Conservation (phyloP, 1,140 invertebrate genomes). For the Phocides pigmalion region DNA sequence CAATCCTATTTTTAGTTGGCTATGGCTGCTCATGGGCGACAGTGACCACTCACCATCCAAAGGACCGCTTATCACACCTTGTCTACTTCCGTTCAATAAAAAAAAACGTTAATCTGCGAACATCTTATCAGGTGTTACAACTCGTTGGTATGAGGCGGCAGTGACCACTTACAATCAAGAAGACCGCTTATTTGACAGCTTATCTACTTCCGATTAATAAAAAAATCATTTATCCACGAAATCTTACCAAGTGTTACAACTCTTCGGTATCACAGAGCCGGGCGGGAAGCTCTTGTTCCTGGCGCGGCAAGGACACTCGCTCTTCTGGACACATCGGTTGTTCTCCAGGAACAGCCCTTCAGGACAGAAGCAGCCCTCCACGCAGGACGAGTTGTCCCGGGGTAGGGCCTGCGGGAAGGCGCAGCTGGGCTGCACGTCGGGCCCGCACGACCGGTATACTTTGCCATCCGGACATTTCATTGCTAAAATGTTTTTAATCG, state of each 20-base stretch:
- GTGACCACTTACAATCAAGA: too few relatives aligned
- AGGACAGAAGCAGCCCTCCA: conserved; percentile 95
- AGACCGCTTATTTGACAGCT: too few relatives aligned
- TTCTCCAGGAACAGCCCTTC: conserved; percentile 88
- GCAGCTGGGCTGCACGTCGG: conserved; percentile 82
- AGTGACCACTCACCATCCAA: too few relatives aligned
- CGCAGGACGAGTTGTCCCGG: conserved; percentile 84
- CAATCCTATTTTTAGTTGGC: too few relatives aligned
- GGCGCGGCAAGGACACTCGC: conserved; percentile 91
- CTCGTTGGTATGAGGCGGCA: too few relatives aligned
- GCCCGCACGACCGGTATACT: conserved; percentile 89
- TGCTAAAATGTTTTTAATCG: conserved; percentile 76
- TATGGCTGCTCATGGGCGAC: too few relatives aligned
- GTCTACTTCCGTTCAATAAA: too few relatives aligned
- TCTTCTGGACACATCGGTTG: conserved; percentile 88
- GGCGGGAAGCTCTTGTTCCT: conserved; percentile 90
- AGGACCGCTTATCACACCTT: too few relatives aligned
- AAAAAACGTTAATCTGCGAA: too few relatives aligned
- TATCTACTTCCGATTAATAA: too few relatives aligned
- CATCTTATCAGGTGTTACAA: too few relatives aligned
- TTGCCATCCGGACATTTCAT: conserved; percentile 88
- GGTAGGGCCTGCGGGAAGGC: conserved; percentile 54
- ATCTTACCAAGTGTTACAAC: conserved; percentile 92
- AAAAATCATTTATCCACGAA: too few relatives aligned
- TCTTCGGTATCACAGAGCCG: conserved; percentile 89